Evolutionary conservation across 92 coral and sea anemone genomes (phyloP), one percentile per base, ranked within the genome.

Genomic region (Porites cylindrica): DNA sequence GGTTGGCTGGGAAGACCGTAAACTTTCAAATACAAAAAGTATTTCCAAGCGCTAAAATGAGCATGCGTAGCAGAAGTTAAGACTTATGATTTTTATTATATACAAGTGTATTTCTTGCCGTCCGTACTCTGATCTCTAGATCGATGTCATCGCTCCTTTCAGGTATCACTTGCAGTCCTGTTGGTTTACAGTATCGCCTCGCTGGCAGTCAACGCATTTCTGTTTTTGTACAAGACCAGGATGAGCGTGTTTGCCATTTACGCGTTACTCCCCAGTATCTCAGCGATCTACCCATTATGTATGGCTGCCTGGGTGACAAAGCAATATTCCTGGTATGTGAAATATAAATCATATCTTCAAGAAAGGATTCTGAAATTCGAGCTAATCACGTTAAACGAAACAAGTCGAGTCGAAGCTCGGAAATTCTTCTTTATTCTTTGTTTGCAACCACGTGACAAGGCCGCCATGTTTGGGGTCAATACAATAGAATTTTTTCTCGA

Each of bases 231-330:
- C 96, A 93, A 95, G 86, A 73, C 70, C 60, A 89, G 98, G 32
- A 83, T 84, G 70, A 94, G 90, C 1, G 90, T 86, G 54, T 94
- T 93, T 38, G 88, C 94, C 14, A 83, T 88, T 56, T 92, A 88
- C 87, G 98, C 98, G 3, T 73, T 95, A 59, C 77, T 94, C 66
- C 98, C 98, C 10, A 89, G 90, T 8, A 84, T 95, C 70, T 67
- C 92, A 21, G 91, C 98, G 1, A 88, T 95, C 61, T 95, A 95
- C 85, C 98, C 98, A 51, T 82, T 95, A 51, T 93, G 95, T 76
- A 79, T 94, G 81, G 98, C 98, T 21, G 98, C 98, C 76, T 95
- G 96, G 95, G 96, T 94, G 32, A 95, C 98, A 47, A 95, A 94
- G 80, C 95, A 94, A 75, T 95, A 95, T 76, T 91, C 95, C 19